Evolutionary conservation across 2,113 vertebrate genomes (phyloP).

Genomic region (Heloderma charlesbogerti): DNA sequence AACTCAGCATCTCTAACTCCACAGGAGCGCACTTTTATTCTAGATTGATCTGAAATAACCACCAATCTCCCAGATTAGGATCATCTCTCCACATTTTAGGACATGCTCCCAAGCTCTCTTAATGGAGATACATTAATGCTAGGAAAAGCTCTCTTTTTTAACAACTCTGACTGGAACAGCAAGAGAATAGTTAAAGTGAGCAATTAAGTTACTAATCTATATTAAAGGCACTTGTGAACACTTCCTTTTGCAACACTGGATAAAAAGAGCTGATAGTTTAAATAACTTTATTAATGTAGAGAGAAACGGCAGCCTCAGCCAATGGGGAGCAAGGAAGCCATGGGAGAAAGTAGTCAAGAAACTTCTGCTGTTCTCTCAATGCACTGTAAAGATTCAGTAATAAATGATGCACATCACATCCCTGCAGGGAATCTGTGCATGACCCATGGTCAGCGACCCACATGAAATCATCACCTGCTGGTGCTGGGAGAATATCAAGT

Average conservation of each 20-base stretch:
- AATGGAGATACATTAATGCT: neutral
- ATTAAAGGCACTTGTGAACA: conserved; percentile 1
- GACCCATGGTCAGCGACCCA: neutral
- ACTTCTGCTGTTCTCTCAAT: neutral
- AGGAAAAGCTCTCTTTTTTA: neutral
- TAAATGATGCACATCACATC: neutral
- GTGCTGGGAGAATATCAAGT: neutral
- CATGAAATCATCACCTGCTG: neutral
- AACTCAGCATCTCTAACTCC: neutral
- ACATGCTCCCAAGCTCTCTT: neutral
- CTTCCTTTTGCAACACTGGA: neutral
- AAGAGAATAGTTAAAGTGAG: neutral
- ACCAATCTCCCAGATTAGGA: neutral
- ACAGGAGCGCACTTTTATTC: neutral
- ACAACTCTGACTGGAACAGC: neutral
- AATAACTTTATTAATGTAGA: conserved; percentile 72
- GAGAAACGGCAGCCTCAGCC: conserved; percentile 36
- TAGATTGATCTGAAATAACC: neutral
- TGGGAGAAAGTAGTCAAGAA: neutral
- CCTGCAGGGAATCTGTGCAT: conserved; percentile 1
- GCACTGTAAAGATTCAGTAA: conserved; percentile 14
- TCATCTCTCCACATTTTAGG: neutral
- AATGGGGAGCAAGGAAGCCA: rapidly evolving
- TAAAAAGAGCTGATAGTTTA: conserved; percentile 46
- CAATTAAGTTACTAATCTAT: neutral